Base-by-base conservation (phyloP, 2,113 vertebrate genomes). In the Rhinoderma darwinii region DNA sequence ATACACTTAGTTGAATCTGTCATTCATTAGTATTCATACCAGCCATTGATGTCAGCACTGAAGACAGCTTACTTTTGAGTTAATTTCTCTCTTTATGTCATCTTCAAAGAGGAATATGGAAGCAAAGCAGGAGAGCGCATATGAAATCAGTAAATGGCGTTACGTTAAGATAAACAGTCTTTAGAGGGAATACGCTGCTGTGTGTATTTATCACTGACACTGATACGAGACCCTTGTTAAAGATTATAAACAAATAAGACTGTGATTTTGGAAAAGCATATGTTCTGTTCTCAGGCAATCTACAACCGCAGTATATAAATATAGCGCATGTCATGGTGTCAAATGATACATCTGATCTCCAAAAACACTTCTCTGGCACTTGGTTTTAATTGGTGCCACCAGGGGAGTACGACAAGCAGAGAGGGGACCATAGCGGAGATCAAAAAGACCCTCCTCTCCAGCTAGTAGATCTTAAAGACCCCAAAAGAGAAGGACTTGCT, bases 71-170 rank as follows among this genome's bases (percentile, higher is more conserved):
- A 83, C 81, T 47, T 83, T 83, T 83, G 81, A 68, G 81, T 83
- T 83, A 83, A 83, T 68, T 83, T 83, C 81, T 66, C 63, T 66
- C 41, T 82, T 68, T 83, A 68, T 83, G 81, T 70, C 81, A 83
- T 83, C 59, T 68, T 83, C 81, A 83, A 68, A 68, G 41, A 47
- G n/a, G 81, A 68, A 83, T 83, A 68, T 68, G 37, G 61, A 83
- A 70, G 39, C 39, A n/a, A 68, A 83, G 80, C 61, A 12, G n/a
- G 43, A 82, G 80, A 41, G 63, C 43, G 61, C 63, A n/a, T 63
- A 70, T 68, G 61, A 70, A 70, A 83, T 63, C 61, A 44, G 22
- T 83, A 83, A 83, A 83, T 83, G 81, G 59, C 81, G 47, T 68
- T 63, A 83, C 37, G 59, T 83, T 83, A 83, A 50, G 81, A 83